Percentiles rank a stretch among this genome's conserved stretches.
These are phyloP conservation scores for Lithobates pipiens DNA, from an alignment of 2,797 vertebrate species.

Conservation along the genomic window DNA sequence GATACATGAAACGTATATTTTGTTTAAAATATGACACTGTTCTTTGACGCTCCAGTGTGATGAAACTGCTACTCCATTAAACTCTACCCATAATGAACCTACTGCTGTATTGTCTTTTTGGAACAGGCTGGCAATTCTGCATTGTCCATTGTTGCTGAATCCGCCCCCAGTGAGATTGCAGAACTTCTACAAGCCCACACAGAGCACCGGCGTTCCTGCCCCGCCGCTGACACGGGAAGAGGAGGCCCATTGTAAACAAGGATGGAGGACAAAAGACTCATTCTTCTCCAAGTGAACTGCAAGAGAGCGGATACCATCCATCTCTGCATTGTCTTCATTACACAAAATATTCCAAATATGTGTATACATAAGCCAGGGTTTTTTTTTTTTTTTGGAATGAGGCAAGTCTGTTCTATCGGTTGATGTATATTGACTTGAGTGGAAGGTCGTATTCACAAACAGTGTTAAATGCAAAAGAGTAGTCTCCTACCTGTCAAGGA, in stretches of 20 bases:
- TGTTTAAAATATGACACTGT: too few species aligned
- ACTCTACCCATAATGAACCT: neutral
- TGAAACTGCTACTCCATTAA: neutral
- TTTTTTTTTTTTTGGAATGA: neutral
- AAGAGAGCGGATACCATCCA: slow-evolving; percentile 11
- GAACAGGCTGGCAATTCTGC: slow-evolving; percentile 51
- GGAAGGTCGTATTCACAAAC: slow-evolving; percentile 8
- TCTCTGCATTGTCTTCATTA: slow-evolving; percentile 53
- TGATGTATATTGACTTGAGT: neutral
- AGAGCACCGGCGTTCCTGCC: slow-evolving; percentile 31
- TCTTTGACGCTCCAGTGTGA: neutral
- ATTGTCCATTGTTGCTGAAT: slow-evolving; percentile 56
- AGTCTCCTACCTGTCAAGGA: neutral
- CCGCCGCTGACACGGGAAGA: slow-evolving; percentile 28
- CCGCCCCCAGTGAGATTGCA: slow-evolving; percentile 58
- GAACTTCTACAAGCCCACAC: slow-evolving; percentile 60
- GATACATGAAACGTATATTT: too few species aligned
- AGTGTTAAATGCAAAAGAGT: neutral
- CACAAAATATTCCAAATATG: slow-evolving; percentile 51
- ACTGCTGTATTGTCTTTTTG: neutral
- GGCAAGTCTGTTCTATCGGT: slow-evolving; percentile 21
- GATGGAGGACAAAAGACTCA: slow-evolving; percentile 44
- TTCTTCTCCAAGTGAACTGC: slow-evolving; percentile 3
- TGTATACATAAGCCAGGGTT: slow-evolving; percentile 12
- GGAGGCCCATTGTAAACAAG: slow-evolving; percentile 50